Percentiles rank a stretch among this genome's conserved stretches.
Evolutionary conservation across 2,888 invertebrate species (phyloP).

Genomic region (Lycocerus yunnanus): DNA sequence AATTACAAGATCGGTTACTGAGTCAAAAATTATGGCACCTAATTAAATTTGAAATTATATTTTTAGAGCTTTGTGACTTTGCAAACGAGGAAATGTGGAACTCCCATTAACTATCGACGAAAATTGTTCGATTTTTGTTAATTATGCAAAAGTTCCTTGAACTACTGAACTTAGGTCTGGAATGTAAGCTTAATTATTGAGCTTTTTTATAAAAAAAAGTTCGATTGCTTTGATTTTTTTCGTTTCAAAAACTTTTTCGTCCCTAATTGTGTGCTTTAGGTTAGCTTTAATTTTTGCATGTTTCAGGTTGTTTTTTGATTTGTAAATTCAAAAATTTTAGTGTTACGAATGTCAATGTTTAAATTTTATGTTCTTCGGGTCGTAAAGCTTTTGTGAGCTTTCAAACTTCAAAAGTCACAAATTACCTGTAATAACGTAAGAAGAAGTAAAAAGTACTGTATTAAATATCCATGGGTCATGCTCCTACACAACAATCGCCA

Average conservation of each 20-base stretch:
- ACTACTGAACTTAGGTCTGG: neutral
- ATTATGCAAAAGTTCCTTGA: neutral
- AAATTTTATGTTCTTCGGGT: neutral
- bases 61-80: neutral
- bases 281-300: neutral
- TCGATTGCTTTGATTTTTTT: no score
- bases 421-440: constrained; percentile 57
- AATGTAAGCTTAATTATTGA: neutral
- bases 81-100: neutral
- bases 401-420: constrained; percentile 12
- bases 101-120: neutral
- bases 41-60: neutral
- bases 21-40: neutral
- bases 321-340: neutral
- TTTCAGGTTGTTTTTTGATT: neutral
- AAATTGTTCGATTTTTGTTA: neutral
- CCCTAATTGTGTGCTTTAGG: neutral
- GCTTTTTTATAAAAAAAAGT: neutral
- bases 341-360: neutral
- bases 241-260: no score
- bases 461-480: constrained; percentile 60
- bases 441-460: constrained; percentile 57
- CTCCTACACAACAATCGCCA: constrained; percentile 59
- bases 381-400: neutral
- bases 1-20: neutral